Evolutionary conservation across 2,888 invertebrate genomes (phyloP), one percentile per base, ranked within the genome.

Genomic region (Cryptocephalus moraei): DNA sequence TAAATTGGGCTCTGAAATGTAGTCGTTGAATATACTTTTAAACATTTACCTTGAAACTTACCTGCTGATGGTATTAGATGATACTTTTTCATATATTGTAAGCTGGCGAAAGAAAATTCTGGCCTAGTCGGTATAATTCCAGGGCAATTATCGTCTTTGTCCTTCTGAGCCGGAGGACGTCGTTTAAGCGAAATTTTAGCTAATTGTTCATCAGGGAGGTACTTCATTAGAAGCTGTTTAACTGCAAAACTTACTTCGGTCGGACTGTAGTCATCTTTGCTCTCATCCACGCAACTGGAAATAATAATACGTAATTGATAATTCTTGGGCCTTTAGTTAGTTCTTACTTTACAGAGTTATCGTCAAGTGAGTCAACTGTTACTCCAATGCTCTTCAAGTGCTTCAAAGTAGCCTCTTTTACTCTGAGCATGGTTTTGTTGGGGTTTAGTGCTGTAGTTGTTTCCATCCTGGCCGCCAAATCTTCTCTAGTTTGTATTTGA

Each of bases 31-130:
- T 4, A 22, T 22, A 22, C 22, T 22, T 22, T 22, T 22, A 6
- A 2, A 6, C 22, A 6, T 6, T 22, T 22, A 22, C 6, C 22
- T 43, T 8, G 13, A 44, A 22, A 36, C 46, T 43, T 49, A 56
- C 56, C 57, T 45, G 52, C 52, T 11, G 50, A 49, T 33, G 44
- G 44, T 46, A 63, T 56, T 48, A 83, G 64, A 61, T 80, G 79
- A 66, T 84, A 83, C 58, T 78, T 77, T 62, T 82, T 79, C 76
- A 84, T 78, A 64, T 84, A 84, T 33, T 81, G 79, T 61, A 81
- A 74, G 9, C 84, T 83, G n/a, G 82, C 82, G 57, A 82, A 75
- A 3, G 84, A 84, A 74, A 84, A 77, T 56, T 84, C 83, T 22
- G 73, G 75, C 8, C 69, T 56, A 44, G 56, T 60, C 34, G 61